phyloP scores from a whole-genome alignment of 2,888 invertebrate species.

The Erannis defoliaria region DNA sequence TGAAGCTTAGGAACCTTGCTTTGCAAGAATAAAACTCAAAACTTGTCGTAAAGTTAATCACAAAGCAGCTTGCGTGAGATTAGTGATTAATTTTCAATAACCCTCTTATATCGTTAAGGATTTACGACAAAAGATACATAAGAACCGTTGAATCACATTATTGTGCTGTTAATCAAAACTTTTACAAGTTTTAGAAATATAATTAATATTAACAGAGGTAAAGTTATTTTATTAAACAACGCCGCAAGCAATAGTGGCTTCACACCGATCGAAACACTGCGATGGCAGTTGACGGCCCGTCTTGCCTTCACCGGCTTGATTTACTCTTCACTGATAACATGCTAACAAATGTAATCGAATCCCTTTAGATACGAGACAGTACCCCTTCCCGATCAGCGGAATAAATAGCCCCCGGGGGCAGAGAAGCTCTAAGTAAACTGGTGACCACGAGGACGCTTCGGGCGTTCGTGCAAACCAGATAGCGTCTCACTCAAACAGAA shows the following conservation, averaged over 20 bases:
- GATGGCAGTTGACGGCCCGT: conserved; percentile 67
- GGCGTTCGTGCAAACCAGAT: conserved; percentile 77
- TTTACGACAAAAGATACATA: no score
- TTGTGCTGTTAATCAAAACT: no score
- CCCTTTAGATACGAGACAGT: conserved; percentile 29
- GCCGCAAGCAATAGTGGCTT: conserved; percentile 53
- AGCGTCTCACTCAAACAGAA: conserved; percentile 64
- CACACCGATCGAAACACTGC: conserved; percentile 54
- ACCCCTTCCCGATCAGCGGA: conserved; percentile 19
- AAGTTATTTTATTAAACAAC: conserved; percentile 3
- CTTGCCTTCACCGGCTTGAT: conserved; percentile 66
- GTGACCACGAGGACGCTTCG: conserved; percentile 53
- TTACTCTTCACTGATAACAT: conserved; percentile 61
- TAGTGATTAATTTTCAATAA: no score
- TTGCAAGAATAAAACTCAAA: no score
- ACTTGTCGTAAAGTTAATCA: no score
- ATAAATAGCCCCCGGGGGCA: conserved; percentile 21
- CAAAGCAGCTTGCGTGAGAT: no score
- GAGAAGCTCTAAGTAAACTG: conserved; percentile 36
- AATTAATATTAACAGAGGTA: background rate
- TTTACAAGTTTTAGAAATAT: no score
- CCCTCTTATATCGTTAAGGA: no score
- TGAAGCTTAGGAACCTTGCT: no score
- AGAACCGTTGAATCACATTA: no score
- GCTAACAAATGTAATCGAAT: conserved; percentile 41